These are phyloP conservation scores for Polietes domitor DNA, from an alignment of 2,888 invertebrate species.

Conservation along the genomic window DNA sequence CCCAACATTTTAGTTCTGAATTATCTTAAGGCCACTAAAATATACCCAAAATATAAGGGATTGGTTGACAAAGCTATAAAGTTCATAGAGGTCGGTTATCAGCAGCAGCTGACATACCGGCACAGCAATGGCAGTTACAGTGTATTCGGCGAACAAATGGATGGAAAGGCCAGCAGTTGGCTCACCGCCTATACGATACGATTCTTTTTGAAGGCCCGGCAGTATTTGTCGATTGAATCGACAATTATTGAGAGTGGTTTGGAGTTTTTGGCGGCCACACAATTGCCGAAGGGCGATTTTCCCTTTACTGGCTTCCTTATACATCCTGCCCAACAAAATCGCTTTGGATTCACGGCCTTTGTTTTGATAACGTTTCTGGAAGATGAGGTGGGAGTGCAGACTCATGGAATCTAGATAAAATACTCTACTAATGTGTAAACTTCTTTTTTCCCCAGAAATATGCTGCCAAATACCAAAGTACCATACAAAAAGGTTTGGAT, in stretches of 20 bases:
- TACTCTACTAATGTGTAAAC: background rate
- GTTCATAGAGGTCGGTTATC: slow-evolving; percentile 83
- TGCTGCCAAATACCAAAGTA: slow-evolving; percentile 82
- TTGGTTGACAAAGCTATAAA: slow-evolving; percentile 80
- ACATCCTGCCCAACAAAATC: slow-evolving; percentile 83
- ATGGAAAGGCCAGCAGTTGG: slow-evolving; percentile 86
- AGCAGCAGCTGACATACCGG: slow-evolving; percentile 87
- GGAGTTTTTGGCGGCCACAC: slow-evolving; percentile 86
- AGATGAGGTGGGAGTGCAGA: slow-evolving; percentile 80
- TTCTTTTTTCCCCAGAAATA: slow-evolving; percentile 37
- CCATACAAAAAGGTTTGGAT: slow-evolving; percentile 88
- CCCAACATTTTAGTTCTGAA: slow-evolving; percentile 93
- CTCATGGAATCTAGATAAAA: no score
- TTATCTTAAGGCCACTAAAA: slow-evolving; percentile 85
- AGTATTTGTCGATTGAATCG: slow-evolving; percentile 86
- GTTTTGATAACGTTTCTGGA: slow-evolving; percentile 88
- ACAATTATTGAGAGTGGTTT: slow-evolving; percentile 85
- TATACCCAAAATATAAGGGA: background rate
- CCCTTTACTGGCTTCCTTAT: slow-evolving; percentile 86
- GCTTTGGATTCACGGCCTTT: slow-evolving; percentile 89
- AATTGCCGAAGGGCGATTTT: slow-evolving; percentile 88
- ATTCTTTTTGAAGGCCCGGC: slow-evolving; percentile 87
- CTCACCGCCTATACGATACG: slow-evolving; percentile 90
- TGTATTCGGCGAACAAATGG: slow-evolving; percentile 86
- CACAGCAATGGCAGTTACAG: slow-evolving; percentile 89